Base-by-base conservation (phyloP, 2,797 vertebrate genomes). In the Galago senegalensis region DNA sequence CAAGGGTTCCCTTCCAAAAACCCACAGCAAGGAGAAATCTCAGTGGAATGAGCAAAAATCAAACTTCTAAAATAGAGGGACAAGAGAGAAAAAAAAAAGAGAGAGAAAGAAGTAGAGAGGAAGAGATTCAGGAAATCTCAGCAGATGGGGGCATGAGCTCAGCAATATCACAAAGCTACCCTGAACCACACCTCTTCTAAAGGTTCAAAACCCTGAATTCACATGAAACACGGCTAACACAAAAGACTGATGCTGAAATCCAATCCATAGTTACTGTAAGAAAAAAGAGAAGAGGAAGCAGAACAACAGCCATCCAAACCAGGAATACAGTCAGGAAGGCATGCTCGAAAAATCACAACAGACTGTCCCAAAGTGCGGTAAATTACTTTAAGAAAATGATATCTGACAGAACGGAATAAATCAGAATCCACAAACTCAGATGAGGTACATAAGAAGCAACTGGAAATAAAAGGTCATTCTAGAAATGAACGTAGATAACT, bases 371-470 rank as follows among this genome's bases (percentile, higher is more conserved):
- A 92, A 95, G 60, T 58, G 17, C 77, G 14, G 43, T 31, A 56
- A 89, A 87, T 12, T 34, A 37, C 34, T 77, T 40, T 23, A 60
- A 91, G 46, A 77, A 61, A 94, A 89, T 69, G 88, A 84, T 31
- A 83, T 12, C 11, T 21, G 49, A 65, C 29, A 83, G 25, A 91
- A 82, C 34, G 56, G 79, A 86, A 70, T 46, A 89, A 67, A 56
- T 29, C 49, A n/a, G 56, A 56, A 81, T 43, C 69, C 17, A 34
- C 34, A 88, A 91, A 70, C 40, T 58, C 34, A 89, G 7, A 63
- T 37, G 40, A 56, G 5, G 11, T 31, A 75, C 11, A 58, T n/a
- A 94, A 77, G 29, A 73, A 92, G 65, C 27, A 70, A 80, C 5
- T 40, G 1, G n/a, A 90, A 89, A 79, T 40, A n/a, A 82, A 92